Base-by-base conservation (phyloP, 2,113 vertebrate species). In the Scomber japonicus region DNA sequence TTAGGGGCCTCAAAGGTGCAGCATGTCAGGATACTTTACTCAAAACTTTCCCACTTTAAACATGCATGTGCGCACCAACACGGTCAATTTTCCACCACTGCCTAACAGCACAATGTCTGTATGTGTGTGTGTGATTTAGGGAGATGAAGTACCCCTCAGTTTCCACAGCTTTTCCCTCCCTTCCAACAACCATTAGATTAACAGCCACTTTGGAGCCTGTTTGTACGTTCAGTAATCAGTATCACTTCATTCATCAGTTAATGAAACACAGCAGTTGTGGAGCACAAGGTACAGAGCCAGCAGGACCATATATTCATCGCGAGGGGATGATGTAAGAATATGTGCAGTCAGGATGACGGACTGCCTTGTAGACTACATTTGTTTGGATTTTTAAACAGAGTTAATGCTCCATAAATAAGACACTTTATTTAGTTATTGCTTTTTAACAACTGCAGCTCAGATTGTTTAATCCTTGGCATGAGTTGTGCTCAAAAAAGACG, bases 21-120 rank as follows among this genome's bases (percentile, higher is more conserved):
- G 51, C 55, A 24, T 57, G 69, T 69, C 77, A 66, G 69, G 78
- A 80, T 68, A 70, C 60, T 77, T 71, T 54, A 78, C 71, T 53
- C 9, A 11, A 66, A 19, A 82, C 56, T 81, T 87, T 88, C 82
- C 84, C 84, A 82, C 80, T 83, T 68, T 13, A 15, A 48, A 53
- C 48, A 14, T 17, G 17, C 53, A 69, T 2, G 21, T 7, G 45
- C 3, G 8, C 21, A 7, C 12, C 3, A 13, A 7, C 31, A 35
- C 51, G 54, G 65, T 65, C 17, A 9, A 24, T 74, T 78, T 83
- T 81, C 77, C 77, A 85, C 63, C 5, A 2, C n/a, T 30, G 40
- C 50, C 50, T 19, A 9, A 31, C 15, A 49, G 60, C 74, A 45
- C 17, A 46, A 31, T 68, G 31, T 70, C 30, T 60, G 54, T 46